Evolutionary conservation across 2,113 vertebrate genomes (phyloP).

Genomic region (Ochotona princeps): DNA sequence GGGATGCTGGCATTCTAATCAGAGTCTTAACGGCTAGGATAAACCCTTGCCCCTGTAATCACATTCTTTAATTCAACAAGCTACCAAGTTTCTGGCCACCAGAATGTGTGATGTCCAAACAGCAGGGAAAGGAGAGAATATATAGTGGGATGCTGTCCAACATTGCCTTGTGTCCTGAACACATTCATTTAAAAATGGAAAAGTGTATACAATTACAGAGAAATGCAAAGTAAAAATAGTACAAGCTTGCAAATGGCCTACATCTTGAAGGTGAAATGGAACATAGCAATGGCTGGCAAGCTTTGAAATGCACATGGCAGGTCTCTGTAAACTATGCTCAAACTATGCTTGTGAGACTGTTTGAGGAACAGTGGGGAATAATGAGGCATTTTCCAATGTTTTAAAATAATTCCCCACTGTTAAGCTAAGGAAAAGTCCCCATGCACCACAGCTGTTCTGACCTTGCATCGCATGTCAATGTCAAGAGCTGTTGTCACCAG

Average conservation of each 20-base stretch:
- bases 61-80: accelerated
- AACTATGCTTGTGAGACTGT: background rate
- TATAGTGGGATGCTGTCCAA: background rate
- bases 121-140: background rate
- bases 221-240: background rate
- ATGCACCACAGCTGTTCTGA: background rate
- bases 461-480: slow-evolving; percentile 68
- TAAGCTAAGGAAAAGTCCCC: background rate
- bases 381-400: background rate
- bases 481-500: slow-evolving; percentile 71
- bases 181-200: background rate
- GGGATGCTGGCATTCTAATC: too few relatives aligned
- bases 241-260: background rate
- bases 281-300: background rate
- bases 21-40: too few relatives aligned
- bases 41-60: accelerated
- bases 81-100: background rate
- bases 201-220: slow-evolving; percentile 26
- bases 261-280: background rate
- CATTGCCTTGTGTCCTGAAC: background rate
- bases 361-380: background rate
- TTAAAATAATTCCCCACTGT: background rate
- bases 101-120: background rate
- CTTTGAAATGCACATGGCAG: background rate
- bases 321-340: background rate